Base-by-base conservation (phyloP, 2,888 invertebrate genomes). In the Noctua pronuba region DNA sequence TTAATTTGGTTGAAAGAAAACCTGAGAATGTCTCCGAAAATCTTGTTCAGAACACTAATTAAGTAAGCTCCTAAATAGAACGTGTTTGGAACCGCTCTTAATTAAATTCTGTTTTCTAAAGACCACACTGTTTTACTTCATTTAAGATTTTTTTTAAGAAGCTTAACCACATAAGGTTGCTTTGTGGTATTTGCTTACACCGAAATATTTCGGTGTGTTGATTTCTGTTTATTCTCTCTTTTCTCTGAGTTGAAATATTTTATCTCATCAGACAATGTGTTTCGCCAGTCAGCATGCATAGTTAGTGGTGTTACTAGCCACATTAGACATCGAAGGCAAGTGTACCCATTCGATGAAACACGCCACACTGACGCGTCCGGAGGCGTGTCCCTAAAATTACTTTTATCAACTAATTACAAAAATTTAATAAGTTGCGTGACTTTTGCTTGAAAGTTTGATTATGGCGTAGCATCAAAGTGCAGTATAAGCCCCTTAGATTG, bases 401-500 rank as follows among this genome's bases (percentile, higher is more conserved):
- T n/a, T 46, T 70, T 70, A 80, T 58, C 69, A 73, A 24, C 58
- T 77, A 75, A 77, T 44, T 58, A 58, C 28, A 28, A 75, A 83
- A 64, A 76, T 73, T 60, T 58, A 28, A 49, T n/a, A 84, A 70
- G 21, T 81, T 64, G 60, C 35, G 55, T 69, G 65, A 67, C 21
- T 77, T 65, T 73, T 69, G 62, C 68, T 70, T 71, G 41, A 75
- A 60, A 66, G 8, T 68, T 60, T 72, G 7, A 44, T 60, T 64
- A 65, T 55, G 58, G 76, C 71, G 75, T 71, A 68, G 76, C 58
- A 73, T 80, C 44, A 72, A 81, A 35, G 86, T 86, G 82, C 85
- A 85, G 38, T 75, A 72, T 68, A 76, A 86, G 78, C 80, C 77
- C 80, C 75, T 75, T 83, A 88, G 79, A 87, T 88, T 88, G 86